Percentiles rank a stretch among this genome's conserved stretches.
These are phyloP conservation scores for Sarcophaga carnaria DNA, from an alignment of 2,888 invertebrate species.

Conservation along the genomic window DNA sequence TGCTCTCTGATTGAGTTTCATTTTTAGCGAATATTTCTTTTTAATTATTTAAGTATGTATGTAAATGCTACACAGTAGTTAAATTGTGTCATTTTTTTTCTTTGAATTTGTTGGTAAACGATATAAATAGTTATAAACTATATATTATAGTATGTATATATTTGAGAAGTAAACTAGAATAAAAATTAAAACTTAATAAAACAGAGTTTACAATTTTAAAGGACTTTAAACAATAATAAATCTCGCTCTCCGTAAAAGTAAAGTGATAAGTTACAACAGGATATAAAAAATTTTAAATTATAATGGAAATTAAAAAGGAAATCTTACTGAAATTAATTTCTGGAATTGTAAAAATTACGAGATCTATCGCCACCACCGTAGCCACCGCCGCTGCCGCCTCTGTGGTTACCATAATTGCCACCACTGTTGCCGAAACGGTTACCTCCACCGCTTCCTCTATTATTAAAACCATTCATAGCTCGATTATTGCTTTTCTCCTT, in stretches of 20 bases:
- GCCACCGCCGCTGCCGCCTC: slow-evolving; percentile 64
- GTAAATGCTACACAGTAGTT: slow-evolving; percentile 59
- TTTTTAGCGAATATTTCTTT: slow-evolving; percentile 56
- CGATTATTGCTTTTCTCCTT: slow-evolving; percentile 78
- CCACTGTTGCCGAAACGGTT: slow-evolving; percentile 66
- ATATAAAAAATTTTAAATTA: background rate
- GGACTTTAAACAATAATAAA: slow-evolving; percentile 5
- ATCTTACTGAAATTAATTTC: slow-evolving; percentile 54
- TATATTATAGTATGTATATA: slow-evolving; percentile 6
- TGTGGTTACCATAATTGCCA: slow-evolving; percentile 63
- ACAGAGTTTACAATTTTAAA: background rate
- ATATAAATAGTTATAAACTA: slow-evolving; percentile 13
- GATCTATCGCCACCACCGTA: slow-evolving; percentile 69
- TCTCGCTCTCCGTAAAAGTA: background rate
- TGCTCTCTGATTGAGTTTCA: slow-evolving; percentile 33
- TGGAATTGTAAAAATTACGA: slow-evolving; percentile 71
- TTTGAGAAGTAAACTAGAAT: slow-evolving; percentile 15
- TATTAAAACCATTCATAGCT: slow-evolving; percentile 82
- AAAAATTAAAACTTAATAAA: background rate
- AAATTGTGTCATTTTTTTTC: slow-evolving; percentile 37
- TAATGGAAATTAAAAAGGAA: background rate
- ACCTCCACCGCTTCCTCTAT: slow-evolving; percentile 70
- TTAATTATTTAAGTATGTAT: slow-evolving; percentile 34
- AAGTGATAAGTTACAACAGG: background rate
- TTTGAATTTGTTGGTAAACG: slow-evolving; percentile 28